Conservation (phyloP, 2,797 vertebrate genomes). For the Ambastaia sidthimunki region DNA sequence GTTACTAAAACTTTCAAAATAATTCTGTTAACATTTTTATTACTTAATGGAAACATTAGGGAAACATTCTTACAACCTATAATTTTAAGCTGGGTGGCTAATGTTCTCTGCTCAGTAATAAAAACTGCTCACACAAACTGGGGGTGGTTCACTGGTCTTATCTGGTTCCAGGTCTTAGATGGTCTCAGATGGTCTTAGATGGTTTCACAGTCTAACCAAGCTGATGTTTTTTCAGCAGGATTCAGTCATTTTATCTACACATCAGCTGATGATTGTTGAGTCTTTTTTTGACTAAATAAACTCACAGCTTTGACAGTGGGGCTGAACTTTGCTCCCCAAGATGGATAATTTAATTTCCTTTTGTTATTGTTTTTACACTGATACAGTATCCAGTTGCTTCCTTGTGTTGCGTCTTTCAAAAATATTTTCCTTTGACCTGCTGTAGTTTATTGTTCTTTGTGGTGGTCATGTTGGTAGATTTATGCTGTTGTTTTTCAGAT, state of each 20-base stretch:
- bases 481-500: constrained; percentile 11
- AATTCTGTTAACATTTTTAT: too few species aligned
- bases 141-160: neutral
- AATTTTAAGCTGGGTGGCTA: too few species aligned
- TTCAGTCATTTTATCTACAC: too few species aligned
- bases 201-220: too few species aligned
- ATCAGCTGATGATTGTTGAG: neutral
- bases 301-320: constrained; percentile 25
- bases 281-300: constrained; percentile 16
- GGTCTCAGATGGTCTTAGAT: too few species aligned
- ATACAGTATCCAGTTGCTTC: constrained; percentile 55
- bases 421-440: constrained; percentile 46
- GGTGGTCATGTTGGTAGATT: constrained; percentile 11
- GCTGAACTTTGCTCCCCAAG: constrained; percentile 38
- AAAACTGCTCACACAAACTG: too few species aligned
- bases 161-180: too few species aligned
- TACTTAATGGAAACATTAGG: too few species aligned
- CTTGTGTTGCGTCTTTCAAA: constrained; percentile 46
- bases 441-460: constrained; percentile 31
- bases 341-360: constrained; percentile 54
- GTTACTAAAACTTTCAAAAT: too few species aligned
- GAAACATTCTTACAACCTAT: too few species aligned
- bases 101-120: too few species aligned
- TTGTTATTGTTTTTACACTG: constrained; percentile 57
- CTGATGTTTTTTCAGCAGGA: too few species aligned